These are phyloP conservation scores for Diplogasteroides magnus DNA, from an alignment of 1,140 invertebrate genomes.

Conservation along the genomic window DNA sequence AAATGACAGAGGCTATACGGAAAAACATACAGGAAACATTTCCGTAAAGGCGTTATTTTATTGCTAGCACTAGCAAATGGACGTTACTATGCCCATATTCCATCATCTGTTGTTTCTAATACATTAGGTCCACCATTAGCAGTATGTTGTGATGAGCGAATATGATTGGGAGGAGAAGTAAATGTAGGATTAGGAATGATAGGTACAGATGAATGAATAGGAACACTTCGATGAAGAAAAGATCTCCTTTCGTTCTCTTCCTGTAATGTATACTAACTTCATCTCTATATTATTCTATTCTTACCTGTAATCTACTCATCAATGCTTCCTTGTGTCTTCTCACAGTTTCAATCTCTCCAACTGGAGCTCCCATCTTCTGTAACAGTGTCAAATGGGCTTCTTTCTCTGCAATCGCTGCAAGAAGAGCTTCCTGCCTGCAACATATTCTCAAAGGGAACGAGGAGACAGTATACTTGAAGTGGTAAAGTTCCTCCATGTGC, in stretches of 20 bases:
- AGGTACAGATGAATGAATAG: too few species aligned
- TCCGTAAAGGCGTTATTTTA: too few species aligned
- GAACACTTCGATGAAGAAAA: not conserved
- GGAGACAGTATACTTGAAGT: constrained; percentile 68
- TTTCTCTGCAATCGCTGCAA: constrained; percentile 76
- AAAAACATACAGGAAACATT: too few species aligned
- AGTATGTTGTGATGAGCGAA: not conserved
- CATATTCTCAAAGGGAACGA: too few species aligned
- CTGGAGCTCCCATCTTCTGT: constrained; percentile 66
- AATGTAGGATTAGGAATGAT: not conserved
- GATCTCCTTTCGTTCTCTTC: not conserved
- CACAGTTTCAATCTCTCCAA: constrained; percentile 62
- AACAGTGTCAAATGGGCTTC: constrained; percentile 76
- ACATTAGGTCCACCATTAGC: too few species aligned
- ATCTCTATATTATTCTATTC: not conserved
- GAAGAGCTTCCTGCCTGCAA: constrained; percentile 73
- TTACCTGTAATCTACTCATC: constrained; percentile 54
- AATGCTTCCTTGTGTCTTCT: constrained; percentile 35
- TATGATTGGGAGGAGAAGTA: not conserved
- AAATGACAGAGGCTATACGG: too few species aligned
- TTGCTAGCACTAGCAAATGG: too few species aligned
- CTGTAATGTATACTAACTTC: not conserved
- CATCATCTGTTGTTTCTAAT: too few species aligned
- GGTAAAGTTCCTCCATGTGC: constrained; percentile 70
- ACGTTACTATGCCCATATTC: not conserved